These are phyloP conservation scores for Catharus ustulatus DNA, from an alignment of 2,797 vertebrate genomes.

Conservation along the genomic window DNA sequence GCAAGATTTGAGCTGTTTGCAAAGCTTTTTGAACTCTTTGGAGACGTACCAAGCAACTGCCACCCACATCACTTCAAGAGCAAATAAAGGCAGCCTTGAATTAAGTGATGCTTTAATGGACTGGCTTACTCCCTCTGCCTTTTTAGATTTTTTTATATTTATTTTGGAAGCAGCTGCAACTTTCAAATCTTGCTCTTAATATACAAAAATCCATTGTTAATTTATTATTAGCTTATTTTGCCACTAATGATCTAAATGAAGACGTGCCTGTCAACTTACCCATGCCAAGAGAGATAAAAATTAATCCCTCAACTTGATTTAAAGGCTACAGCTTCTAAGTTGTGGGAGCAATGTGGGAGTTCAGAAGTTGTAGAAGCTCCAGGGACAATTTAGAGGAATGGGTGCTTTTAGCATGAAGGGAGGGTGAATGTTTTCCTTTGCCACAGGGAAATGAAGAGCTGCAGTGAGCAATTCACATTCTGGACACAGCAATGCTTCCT, in stretches of 20 bases:
- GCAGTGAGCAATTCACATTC: background rate
- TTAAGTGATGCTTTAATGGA: conserved; percentile 1
- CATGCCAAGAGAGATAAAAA: background rate
- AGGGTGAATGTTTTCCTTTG: background rate
- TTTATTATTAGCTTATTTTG: conserved; percentile 12
- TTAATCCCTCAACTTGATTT: background rate
- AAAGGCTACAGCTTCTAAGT: background rate
- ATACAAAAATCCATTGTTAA: conserved; percentile 5
- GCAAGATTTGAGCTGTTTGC: background rate
- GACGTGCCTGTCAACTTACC: background rate
- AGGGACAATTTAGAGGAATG: background rate
- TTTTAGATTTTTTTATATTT: background rate
- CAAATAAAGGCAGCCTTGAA: conserved; percentile 35
- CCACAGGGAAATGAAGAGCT: background rate
- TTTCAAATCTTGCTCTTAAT: background rate
- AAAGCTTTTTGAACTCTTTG: background rate
- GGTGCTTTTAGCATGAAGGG: background rate
- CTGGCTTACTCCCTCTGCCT: background rate
- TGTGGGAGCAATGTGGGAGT: background rate
- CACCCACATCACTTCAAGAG: background rate
- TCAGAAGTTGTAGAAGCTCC: background rate
- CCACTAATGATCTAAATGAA: background rate
- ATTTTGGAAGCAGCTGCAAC: background rate
- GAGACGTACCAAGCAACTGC: background rate
- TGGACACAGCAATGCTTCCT: background rate